These are phyloP conservation scores for Microchrysa polita DNA, from an alignment of 2,888 invertebrate genomes.

Conservation along the genomic window DNA sequence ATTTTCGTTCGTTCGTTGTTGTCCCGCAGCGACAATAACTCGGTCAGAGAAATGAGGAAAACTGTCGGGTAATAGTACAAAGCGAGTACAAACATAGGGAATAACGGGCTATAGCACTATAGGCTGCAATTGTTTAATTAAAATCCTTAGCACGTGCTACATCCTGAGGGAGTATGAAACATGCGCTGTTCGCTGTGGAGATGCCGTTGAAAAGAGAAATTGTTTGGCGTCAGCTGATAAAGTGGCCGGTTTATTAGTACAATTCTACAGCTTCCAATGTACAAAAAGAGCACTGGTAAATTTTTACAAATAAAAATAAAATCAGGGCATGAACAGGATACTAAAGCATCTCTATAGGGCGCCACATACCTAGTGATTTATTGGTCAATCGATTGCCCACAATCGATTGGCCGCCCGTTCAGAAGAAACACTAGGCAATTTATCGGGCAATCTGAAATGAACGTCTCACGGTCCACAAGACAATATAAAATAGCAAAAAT, in stretches of 20 bases:
- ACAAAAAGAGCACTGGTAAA: too few species aligned
- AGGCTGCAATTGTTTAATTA: constrained; percentile 39
- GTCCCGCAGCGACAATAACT: constrained; percentile 23
- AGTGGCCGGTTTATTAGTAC: not conserved
- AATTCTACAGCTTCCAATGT: not conserved
- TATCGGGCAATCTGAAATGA: too few species aligned
- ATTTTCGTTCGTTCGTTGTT: constrained; percentile 13
- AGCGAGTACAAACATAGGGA: too few species aligned
- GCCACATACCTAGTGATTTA: too few species aligned
- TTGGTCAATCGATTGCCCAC: too few species aligned
- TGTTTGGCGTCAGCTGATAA: not conserved
- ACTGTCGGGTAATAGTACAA: constrained; percentile 1
- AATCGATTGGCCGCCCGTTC: too few species aligned
- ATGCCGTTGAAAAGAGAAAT: not conserved
- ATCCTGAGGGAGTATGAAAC: not conserved
- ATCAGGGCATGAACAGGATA: too few species aligned
- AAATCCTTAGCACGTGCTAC: constrained; percentile 39
- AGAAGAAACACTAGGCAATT: too few species aligned
- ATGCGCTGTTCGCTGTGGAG: constrained; percentile 1
- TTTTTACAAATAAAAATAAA: too few species aligned
- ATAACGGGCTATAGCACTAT: not conserved
- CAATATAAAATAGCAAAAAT: too few species aligned
- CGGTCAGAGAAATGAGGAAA: constrained; percentile 13
- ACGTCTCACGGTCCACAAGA: too few species aligned
- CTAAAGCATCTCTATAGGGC: too few species aligned